These are phyloP conservation scores for Microchirus variegatus DNA, from an alignment of 2,797 vertebrate genomes.

Conservation along the genomic window DNA sequence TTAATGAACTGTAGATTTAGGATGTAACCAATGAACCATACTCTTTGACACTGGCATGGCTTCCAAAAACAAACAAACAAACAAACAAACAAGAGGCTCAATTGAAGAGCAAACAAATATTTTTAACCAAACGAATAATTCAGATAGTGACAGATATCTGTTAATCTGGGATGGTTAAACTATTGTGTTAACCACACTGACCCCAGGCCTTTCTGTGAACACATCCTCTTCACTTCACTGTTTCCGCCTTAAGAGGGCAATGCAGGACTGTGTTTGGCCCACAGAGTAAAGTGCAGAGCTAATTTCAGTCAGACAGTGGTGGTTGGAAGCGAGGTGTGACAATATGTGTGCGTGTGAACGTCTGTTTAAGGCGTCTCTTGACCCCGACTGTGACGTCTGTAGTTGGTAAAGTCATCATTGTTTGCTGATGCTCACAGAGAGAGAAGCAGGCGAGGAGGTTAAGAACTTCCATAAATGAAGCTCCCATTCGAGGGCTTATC, in stretches of 20 bases:
- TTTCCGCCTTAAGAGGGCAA: constrained; percentile 58
- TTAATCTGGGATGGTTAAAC: no score
- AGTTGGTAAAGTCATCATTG: constrained; percentile 63
- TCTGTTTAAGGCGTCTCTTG: constrained; percentile 65
- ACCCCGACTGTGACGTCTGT: constrained; percentile 63
- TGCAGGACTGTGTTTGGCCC: constrained; percentile 31
- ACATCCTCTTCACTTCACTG: not conserved
- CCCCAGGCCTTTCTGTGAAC: no score
- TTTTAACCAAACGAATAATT: no score
- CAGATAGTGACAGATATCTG: no score
- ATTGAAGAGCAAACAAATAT: no score
- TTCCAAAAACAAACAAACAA: no score
- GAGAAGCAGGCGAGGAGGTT: constrained; percentile 46
- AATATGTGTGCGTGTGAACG: constrained; percentile 47
- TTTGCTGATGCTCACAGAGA: constrained; percentile 40
- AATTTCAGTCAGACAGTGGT: constrained; percentile 39
- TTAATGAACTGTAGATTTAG: no score
- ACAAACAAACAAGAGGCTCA: no score
- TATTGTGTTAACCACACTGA: no score
- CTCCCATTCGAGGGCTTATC: constrained; percentile 63
- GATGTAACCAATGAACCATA: no score
- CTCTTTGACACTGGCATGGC: no score
- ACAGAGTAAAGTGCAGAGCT: not conserved
- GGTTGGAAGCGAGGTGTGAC: constrained; percentile 42
- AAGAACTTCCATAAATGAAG: constrained; percentile 61